Evolutionary conservation across 2,888 invertebrate genomes (phyloP).

Genomic region (Diogma glabrata): DNA sequence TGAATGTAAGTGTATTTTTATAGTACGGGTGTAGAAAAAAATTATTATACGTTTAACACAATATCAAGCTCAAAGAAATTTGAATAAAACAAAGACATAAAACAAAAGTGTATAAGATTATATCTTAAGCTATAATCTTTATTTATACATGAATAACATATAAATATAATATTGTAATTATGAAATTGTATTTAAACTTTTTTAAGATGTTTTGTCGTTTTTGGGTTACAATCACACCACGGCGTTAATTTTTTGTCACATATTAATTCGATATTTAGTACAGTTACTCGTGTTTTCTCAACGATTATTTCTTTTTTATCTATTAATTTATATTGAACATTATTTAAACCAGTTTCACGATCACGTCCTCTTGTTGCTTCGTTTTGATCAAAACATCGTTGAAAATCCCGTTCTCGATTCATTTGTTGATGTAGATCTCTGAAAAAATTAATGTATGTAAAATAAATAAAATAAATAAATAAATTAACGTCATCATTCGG

Average conservation of each 20-base stretch:
- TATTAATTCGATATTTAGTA: conserved; percentile 69
- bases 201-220: no score
- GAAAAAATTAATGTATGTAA: no score
- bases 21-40: no score
- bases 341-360: conserved; percentile 71
- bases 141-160: no score
- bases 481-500: not conserved
- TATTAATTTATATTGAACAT: conserved; percentile 60
- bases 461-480: not conserved
- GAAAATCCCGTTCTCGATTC: conserved; percentile 74
- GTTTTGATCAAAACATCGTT: conserved; percentile 83
- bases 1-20: no score
- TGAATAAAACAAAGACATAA: no score
- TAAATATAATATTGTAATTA: no score
- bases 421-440: conserved; percentile 82
- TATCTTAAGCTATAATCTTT: no score
- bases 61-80: no score
- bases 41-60: no score
- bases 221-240: conserved; percentile 73
- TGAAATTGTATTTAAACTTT: no score
- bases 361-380: conserved; percentile 81
- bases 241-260: conserved; percentile 77
- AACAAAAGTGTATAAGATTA: no score
- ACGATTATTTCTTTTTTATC: conserved; percentile 55
- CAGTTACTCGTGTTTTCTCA: conserved; percentile 52